A percentile compares a stretch with the other conserved stretches of the same genome.
phyloP scores from a whole-genome alignment of 2,113 vertebrate genomes.

The Mormoops blainvillei region DNA sequence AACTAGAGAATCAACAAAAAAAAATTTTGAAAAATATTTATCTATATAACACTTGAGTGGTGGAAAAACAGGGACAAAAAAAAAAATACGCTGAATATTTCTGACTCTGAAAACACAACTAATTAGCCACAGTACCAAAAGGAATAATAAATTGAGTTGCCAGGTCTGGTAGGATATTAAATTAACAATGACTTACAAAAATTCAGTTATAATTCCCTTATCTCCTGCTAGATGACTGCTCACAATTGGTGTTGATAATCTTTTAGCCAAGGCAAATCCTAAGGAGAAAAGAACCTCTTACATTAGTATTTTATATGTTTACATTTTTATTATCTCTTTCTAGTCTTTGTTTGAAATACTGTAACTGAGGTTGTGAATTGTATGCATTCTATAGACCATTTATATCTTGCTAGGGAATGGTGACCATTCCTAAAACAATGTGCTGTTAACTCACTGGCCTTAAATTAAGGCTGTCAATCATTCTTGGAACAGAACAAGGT shows the following conservation, averaged over 20 bases:
- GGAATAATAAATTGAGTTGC: not conserved
- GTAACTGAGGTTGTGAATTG: not conserved
- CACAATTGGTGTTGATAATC: not conserved
- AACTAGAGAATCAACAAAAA: not conserved
- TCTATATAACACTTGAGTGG: not conserved
- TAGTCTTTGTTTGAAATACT: not conserved
- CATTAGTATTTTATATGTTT: constrained; percentile 17
- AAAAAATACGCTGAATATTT: not conserved
- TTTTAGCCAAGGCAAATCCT: constrained; percentile 30
- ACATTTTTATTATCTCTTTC: constrained; percentile 6
- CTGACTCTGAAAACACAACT: constrained; percentile 17
- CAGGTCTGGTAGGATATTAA: not conserved
- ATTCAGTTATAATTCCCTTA: constrained; percentile 31
- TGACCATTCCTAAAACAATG: not conserved
- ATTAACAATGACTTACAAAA: constrained; percentile 13
- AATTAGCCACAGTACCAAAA: not conserved
- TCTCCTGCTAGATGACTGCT: not conserved
- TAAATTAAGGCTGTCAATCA: constrained; percentile 17
- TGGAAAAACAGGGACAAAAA: not conserved
- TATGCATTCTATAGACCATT: not conserved
- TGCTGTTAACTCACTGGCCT: not conserved
- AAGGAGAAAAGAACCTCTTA: not conserved
- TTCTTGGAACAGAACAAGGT: not conserved
- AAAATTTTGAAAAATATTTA: not conserved
- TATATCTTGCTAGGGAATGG: not conserved